Conservation (phyloP, 2,797 vertebrate genomes). For the Sphenodon punctatus region DNA sequence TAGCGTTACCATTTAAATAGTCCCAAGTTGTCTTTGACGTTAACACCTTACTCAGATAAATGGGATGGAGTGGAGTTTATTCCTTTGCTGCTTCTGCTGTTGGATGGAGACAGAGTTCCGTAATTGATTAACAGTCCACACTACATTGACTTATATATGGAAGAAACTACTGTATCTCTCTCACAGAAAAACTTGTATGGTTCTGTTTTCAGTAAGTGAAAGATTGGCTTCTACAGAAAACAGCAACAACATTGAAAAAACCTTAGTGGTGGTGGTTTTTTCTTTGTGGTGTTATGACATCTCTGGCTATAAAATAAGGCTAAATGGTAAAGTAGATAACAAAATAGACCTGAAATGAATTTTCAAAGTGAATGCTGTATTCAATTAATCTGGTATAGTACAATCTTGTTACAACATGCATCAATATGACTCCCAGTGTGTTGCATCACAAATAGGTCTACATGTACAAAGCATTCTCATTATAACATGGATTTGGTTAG, state of each 20-base stretch:
- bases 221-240: constrained; percentile 40
- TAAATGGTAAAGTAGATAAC: constrained; percentile 31
- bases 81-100: constrained; percentile 6
- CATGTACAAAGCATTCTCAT: too few species aligned
- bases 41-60: constrained; percentile 56
- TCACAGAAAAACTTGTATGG: constrained; percentile 34
- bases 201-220: constrained; percentile 35
- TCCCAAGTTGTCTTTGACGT: not conserved
- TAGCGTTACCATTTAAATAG: constrained; percentile 55
- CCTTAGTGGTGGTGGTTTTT: not conserved
- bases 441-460: too few species aligned
- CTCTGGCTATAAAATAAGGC: constrained; percentile 18
- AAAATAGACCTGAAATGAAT: too few species aligned
- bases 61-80: constrained; percentile 30
- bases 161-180: constrained; percentile 48
- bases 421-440: too few species aligned
- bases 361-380: too few species aligned
- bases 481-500: too few species aligned
- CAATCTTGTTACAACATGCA: too few species aligned
- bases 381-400: too few species aligned
- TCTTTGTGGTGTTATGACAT: not conserved
- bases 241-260: constrained; percentile 40
- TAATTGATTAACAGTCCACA: constrained; percentile 66
- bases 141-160: constrained; percentile 48
- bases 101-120: constrained; percentile 28